Percentiles rank a stretch among this genome's conserved stretches.
Evolutionary conservation across 2,797 vertebrate genomes (phyloP).

Genomic region (Orientallactaga sibirica): DNA sequence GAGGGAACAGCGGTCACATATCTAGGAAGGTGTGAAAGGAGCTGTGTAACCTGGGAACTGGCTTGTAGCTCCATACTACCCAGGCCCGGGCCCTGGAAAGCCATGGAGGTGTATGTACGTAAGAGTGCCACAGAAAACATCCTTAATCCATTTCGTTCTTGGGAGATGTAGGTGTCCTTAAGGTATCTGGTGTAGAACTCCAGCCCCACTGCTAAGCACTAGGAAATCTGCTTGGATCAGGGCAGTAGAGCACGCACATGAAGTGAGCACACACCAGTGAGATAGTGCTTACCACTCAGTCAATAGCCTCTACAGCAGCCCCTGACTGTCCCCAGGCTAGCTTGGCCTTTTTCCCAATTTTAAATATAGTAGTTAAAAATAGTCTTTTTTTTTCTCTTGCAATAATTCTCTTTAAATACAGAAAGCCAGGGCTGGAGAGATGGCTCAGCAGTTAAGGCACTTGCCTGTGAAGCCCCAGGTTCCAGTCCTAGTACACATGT

Average conservation of each 20-base stretch:
- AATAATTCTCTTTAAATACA: no score
- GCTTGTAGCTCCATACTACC: no score
- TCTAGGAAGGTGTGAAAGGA: neutral
- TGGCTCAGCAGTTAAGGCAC: no score
- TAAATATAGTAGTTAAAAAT: no score
- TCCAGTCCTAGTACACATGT: no score
- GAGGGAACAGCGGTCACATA: neutral
- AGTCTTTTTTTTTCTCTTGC: no score
- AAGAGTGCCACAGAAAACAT: neutral
- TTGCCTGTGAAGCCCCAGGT: no score
- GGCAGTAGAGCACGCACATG: neutral
- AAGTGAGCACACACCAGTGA: neutral
- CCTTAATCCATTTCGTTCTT: neutral
- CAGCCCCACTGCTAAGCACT: neutral
- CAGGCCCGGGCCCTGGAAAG: neutral
- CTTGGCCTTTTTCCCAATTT: neutral
- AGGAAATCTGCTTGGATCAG: neutral
- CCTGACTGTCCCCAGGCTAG: no score
- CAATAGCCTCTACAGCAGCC: neutral
- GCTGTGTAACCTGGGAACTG: neutral
- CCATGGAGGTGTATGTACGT: neutral
- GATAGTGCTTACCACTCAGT: neutral
- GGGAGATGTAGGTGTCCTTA: slow-evolving; percentile 2
- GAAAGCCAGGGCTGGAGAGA: no score
- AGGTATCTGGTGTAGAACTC: neutral